A percentile compares a stretch with the other conserved stretches of the same genome.
Evolutionary conservation across 2,113 vertebrate genomes (phyloP).

Genomic region (Myotis brandtii): DNA sequence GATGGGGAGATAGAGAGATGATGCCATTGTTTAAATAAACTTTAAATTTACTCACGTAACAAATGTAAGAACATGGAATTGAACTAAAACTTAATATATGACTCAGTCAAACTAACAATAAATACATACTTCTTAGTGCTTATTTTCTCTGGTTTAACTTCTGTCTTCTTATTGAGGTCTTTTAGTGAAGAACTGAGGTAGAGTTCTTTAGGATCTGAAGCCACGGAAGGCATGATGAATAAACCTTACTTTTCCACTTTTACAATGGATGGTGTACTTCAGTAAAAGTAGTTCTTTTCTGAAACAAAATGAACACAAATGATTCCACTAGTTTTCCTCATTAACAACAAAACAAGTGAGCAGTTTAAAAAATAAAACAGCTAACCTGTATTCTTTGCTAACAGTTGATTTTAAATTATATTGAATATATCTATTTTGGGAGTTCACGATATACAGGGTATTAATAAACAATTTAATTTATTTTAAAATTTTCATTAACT

Average conservation of each 20-base stretch:
- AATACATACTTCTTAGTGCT: conserved; percentile 91
- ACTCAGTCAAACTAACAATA: conserved; percentile 37
- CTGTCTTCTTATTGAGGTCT: conserved; percentile 97
- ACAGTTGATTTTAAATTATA: conserved; percentile 42
- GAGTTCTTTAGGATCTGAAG: conserved; percentile 94
- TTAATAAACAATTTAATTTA: neutral
- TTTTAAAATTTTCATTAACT: conserved; percentile 49
- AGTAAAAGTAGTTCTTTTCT: conserved; percentile 82
- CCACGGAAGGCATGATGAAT: conserved; percentile 96
- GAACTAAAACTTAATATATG: conserved; percentile 47
- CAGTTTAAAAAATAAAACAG: conserved; percentile 23
- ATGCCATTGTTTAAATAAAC: conserved; percentile 34
- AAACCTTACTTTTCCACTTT: conserved; percentile 67
- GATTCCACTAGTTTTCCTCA: conserved; percentile 25
- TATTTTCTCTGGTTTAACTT: conserved; percentile 94
- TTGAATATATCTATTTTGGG: conserved; percentile 14
- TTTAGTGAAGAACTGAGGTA: conserved; percentile 95
- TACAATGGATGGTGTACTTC: conserved; percentile 61
- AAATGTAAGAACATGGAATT: conserved; percentile 49
- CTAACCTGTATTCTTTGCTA: conserved; percentile 32
- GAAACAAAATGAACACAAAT: conserved; percentile 51
- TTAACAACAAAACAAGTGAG: conserved; percentile 3
- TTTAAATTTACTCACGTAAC: neutral
- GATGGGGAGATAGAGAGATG: neutral
- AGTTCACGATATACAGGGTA: neutral